phyloP scores from a whole-genome alignment of 2,888 invertebrate genomes.

The Spodoptera picta region DNA sequence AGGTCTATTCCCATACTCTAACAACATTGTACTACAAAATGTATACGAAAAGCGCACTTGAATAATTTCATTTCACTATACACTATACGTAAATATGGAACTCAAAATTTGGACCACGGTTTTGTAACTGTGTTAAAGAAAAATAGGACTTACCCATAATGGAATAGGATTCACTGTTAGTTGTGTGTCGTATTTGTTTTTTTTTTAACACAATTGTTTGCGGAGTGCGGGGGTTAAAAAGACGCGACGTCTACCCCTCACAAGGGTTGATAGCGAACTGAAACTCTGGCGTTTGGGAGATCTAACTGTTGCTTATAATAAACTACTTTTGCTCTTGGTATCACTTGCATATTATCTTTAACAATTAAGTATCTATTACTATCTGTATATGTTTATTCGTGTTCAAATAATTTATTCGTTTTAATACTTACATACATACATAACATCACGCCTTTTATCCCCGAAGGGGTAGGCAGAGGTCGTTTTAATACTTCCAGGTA shows the following conservation, averaged over 20 bases:
- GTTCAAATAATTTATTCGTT: no score
- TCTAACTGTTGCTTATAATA: conserved; percentile 23
- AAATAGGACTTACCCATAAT: conserved; percentile 32
- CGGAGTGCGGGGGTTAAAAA: neutral
- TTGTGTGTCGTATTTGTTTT: neutral
- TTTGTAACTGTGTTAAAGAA: neutral
- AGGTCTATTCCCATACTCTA: no score
- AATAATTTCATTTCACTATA: conserved; percentile 14
- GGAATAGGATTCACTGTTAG: neutral
- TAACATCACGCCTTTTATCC: no score
- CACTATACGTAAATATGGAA: conserved; percentile 7
- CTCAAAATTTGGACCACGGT: neutral
- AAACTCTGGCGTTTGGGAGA: conserved; percentile 19
- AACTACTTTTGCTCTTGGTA: neutral
- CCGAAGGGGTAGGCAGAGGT: no score
- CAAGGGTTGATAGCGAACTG: conserved; percentile 58
- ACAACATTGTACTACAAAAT: no score
- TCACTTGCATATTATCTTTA: no score
- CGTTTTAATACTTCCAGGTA: no score
- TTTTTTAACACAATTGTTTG: conserved; percentile 16
- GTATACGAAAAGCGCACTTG: no score
- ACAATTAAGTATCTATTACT: no score
- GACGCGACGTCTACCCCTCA: conserved; percentile 49
- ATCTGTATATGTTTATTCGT: no score
- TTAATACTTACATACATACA: no score